phyloP scores from a whole-genome alignment of 2,113 vertebrate genomes.

The Saguinus imperator region DNA sequence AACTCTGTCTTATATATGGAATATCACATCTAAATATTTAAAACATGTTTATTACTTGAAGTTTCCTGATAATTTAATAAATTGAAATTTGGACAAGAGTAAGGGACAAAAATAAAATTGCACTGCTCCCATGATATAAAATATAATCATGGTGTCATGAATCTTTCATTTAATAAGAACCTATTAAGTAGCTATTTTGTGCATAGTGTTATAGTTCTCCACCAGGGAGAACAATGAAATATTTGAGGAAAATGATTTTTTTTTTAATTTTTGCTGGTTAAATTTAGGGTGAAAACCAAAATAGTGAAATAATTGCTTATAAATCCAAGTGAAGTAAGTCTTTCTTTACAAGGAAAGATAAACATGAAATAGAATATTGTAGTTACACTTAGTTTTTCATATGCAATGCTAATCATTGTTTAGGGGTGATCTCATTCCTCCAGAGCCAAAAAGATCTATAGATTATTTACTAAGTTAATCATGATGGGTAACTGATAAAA shows the following conservation, averaged over 20 bases:
- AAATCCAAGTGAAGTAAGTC: not conserved
- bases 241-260: constrained; percentile 16
- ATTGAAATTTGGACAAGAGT: not conserved
- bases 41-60: constrained; percentile 26
- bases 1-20: not conserved
- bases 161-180: not conserved
- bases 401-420: constrained; percentile 43
- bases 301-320: not conserved
- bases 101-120: constrained; percentile 7
- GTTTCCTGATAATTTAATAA: not conserved
- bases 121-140: not conserved
- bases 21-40: not conserved
- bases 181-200: not conserved
- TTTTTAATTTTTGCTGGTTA: constrained; percentile 5
- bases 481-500: not conserved
- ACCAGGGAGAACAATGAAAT: constrained; percentile 24
- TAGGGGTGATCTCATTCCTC: constrained; percentile 50
- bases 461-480: constrained; percentile 58
- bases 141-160: not conserved
- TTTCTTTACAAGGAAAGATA: constrained; percentile 49
- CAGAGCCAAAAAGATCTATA: constrained; percentile 36
- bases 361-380: not conserved
- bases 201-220: not conserved
- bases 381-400: constrained; percentile 5
- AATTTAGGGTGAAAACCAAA: constrained; percentile 45